Evolutionary conservation across 2,888 invertebrate genomes (phyloP).

Genomic region (Allacma fusca): DNA sequence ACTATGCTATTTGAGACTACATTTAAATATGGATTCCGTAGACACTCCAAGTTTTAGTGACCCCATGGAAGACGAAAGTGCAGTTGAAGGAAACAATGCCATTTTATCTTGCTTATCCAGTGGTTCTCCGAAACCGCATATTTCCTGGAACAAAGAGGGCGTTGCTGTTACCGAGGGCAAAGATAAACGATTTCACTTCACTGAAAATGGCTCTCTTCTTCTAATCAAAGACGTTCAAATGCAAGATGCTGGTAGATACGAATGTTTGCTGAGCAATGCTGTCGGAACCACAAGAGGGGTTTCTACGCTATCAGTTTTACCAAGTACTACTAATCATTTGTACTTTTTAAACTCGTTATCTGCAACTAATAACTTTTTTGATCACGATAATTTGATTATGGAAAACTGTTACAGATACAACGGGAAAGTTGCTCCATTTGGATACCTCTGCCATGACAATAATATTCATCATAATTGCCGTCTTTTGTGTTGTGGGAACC

Average conservation of each 20-base stretch:
- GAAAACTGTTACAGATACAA: conserved; percentile 64
- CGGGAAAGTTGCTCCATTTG: conserved; percentile 68
- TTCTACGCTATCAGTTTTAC: conserved; percentile 76
- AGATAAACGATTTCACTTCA: conserved; percentile 77
- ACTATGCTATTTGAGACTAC: too few relatives aligned
- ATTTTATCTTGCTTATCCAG: conserved; percentile 88
- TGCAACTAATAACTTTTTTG: too few relatives aligned
- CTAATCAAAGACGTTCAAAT: conserved; percentile 83
- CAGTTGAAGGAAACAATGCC: conserved; percentile 80
- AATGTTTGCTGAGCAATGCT: conserved; percentile 88
- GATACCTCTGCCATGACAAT: conserved; percentile 78
- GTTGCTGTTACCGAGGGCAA: conserved; percentile 73
- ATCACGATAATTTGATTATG: too few relatives aligned
- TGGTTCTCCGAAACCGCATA: conserved; percentile 82
- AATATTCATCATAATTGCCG: conserved; percentile 86
- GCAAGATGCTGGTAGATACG: conserved; percentile 84
- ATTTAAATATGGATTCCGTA: too few relatives aligned
- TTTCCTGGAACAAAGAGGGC: conserved; percentile 87
- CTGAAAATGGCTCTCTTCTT: conserved; percentile 85
- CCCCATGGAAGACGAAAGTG: conserved; percentile 81
- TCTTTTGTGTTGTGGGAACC: conserved; percentile 90
- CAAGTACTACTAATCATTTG: too few relatives aligned
- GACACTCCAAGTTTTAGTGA: conserved; percentile 88
- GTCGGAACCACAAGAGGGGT: conserved; percentile 79
- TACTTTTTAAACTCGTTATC: too few relatives aligned